A percentile compares a stretch with the other conserved stretches of the same genome.
These are phyloP conservation scores for Trinectes maculatus DNA, from an alignment of 2,113 vertebrate genomes.

Conservation along the genomic window DNA sequence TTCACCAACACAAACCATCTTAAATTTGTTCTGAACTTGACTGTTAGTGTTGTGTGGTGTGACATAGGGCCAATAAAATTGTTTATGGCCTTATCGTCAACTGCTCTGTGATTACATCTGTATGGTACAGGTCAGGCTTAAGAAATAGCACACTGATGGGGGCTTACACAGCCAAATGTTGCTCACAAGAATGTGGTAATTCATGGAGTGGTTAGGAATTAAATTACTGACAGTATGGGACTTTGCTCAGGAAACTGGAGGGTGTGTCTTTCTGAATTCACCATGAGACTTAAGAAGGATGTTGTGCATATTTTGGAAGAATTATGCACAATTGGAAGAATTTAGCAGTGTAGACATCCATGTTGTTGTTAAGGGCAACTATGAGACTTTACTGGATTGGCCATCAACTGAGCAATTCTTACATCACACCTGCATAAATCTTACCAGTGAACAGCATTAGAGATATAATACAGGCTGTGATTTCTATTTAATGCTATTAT, in stretches of 20 bases:
- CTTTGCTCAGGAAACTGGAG: constrained; percentile 23
- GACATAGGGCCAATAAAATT: constrained; percentile 43
- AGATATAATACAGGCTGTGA: too few species aligned
- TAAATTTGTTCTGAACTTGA: constrained; percentile 31
- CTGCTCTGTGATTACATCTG: constrained; percentile 37
- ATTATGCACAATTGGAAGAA: neutral
- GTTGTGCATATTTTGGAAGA: neutral
- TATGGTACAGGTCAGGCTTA: constrained; percentile 19
- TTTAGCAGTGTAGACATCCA: too few species aligned
- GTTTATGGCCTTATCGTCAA: constrained; percentile 50
- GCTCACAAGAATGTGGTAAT: constrained; percentile 34
- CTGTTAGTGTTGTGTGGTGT: constrained; percentile 24
- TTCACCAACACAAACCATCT: neutral
- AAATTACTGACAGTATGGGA: constrained; percentile 30
- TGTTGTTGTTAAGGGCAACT: too few species aligned
- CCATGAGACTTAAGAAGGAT: neutral
- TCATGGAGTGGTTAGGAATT: constrained; percentile 21
- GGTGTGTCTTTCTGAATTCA: constrained; percentile 2
- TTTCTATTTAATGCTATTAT: too few species aligned
- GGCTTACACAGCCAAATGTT: constrained; percentile 22
- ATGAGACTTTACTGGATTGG: too few species aligned
- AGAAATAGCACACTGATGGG: constrained; percentile 52
- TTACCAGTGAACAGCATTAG: too few species aligned
- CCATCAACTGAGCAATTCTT: too few species aligned
- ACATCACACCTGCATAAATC: too few species aligned